Evolutionary conservation across 2,113 vertebrate genomes (phyloP).

Genomic region (Sceloporus undulatus): DNA sequence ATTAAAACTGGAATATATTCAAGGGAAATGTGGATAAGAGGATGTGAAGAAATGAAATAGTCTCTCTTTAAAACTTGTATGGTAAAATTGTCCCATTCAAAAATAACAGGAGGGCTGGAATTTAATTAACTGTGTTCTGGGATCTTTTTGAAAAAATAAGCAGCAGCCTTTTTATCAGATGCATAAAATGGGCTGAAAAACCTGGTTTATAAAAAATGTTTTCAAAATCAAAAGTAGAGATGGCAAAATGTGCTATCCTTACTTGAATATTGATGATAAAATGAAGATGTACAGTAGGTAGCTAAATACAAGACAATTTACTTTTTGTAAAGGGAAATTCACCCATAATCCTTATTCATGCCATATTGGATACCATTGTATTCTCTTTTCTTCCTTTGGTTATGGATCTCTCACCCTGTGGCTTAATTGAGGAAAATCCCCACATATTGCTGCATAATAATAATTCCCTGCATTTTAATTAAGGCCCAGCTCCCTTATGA

Average conservation of each 20-base stretch:
- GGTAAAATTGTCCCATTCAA: neutral
- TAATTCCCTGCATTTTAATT: slow-evolving; percentile 41
- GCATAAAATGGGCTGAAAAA: neutral
- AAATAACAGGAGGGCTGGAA: neutral
- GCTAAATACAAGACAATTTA: slow-evolving; percentile 10
- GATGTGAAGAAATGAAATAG: neutral
- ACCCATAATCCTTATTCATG: slow-evolving; percentile 23
- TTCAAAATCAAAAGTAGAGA: slow-evolving; percentile 44
- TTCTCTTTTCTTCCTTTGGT: slow-evolving; percentile 23
- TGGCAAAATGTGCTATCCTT: neutral
- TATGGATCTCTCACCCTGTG: slow-evolving; percentile 27
- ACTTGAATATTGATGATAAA: slow-evolving; percentile 15
- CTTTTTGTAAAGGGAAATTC: slow-evolving; percentile 6
- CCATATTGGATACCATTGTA: slow-evolving; percentile 30
- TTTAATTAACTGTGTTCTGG: no score
- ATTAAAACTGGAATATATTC: neutral
- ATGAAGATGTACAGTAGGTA: slow-evolving; percentile 13
- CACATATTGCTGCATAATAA: slow-evolving; percentile 29
- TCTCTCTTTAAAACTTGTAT: neutral
- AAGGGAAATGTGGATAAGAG: neutral
- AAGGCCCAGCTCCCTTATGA: slow-evolving; percentile 20
- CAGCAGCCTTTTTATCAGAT: neutral
- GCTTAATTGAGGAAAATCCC: slow-evolving; percentile 24
- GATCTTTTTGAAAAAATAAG: neutral
- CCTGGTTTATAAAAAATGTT: neutral